Conservation (phyloP, 2,888 invertebrate genomes). For the Hyalella azteca region DNA sequence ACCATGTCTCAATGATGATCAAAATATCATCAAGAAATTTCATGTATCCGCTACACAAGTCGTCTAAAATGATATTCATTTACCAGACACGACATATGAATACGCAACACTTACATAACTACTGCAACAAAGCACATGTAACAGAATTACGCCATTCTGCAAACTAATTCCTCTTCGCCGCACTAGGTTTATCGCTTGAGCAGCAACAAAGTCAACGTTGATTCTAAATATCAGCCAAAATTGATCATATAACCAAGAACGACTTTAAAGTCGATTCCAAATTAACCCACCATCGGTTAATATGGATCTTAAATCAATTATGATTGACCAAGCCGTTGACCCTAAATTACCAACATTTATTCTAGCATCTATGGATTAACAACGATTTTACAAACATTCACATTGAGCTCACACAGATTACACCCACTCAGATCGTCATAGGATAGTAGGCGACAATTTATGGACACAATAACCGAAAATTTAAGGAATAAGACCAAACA, state of each 20-base stretch:
- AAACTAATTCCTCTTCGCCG: not conserved
- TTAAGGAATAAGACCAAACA: no score
- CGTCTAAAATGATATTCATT: no score
- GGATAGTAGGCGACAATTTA: no score
- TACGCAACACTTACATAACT: slow-evolving; percentile 14
- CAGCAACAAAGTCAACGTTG: not conserved
- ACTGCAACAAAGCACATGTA: slow-evolving; percentile 1
- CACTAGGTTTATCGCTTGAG: not conserved
- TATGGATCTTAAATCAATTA: not conserved
- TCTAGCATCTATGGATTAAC: not conserved
- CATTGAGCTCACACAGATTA: slow-evolving; percentile 7
- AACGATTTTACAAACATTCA: not conserved
- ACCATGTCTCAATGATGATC: no score
- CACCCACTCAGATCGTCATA: no score
- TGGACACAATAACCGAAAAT: no score
- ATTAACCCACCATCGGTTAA: not conserved
- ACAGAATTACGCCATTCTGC: not conserved
- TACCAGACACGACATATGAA: not conserved
- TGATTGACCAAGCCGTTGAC: not conserved
- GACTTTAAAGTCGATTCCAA: not conserved
- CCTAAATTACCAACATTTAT: slow-evolving; percentile 5
- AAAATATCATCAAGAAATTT: no score
- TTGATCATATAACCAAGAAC: not conserved
- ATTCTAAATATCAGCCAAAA: not conserved
- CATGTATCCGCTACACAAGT: no score